Evolutionary conservation across 2,113 vertebrate genomes (phyloP).

Genomic region (Panthera uncia): DNA sequence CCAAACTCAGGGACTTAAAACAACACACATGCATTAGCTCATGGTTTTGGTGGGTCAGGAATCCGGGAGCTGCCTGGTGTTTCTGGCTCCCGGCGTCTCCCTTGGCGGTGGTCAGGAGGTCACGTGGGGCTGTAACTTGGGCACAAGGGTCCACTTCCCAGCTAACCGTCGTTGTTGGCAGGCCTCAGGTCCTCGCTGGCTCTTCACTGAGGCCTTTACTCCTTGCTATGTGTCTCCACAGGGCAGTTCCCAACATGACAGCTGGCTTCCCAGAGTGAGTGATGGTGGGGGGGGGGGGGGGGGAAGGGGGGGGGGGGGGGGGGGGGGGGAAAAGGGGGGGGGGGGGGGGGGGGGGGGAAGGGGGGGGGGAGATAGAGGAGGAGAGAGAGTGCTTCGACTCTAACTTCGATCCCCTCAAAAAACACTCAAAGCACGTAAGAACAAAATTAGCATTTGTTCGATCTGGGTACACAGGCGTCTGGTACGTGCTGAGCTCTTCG

Average conservation of each 20-base stretch:
- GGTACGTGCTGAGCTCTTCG: neutral
- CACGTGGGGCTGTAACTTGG: fast-evolving
- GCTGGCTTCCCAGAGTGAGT: neutral
- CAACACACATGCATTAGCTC: fast-evolving
- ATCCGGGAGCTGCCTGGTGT: neutral
- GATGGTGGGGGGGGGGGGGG: neutral
- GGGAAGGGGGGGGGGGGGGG: neutral
- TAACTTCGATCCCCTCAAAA: neutral
- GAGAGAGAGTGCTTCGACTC: neutral
- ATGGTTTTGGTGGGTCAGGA: neutral
- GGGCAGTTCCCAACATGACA: neutral
- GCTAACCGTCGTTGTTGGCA: neutral
- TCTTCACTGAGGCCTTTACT: neutral
- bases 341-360: too few species aligned
- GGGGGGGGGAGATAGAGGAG: too few species aligned
- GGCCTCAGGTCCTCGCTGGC: neutral
- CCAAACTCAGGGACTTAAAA: neutral
- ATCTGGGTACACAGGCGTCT: neutral
- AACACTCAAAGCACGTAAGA: neutral
- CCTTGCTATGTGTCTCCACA: neutral
- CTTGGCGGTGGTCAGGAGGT: neutral
- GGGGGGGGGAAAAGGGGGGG: neutral
- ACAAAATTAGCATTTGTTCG: neutral
- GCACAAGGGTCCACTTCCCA: neutral
- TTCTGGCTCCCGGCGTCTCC: neutral